phyloP scores from a whole-genome alignment of 2,888 invertebrate genomes.

The Penaeus monodon region DNA sequence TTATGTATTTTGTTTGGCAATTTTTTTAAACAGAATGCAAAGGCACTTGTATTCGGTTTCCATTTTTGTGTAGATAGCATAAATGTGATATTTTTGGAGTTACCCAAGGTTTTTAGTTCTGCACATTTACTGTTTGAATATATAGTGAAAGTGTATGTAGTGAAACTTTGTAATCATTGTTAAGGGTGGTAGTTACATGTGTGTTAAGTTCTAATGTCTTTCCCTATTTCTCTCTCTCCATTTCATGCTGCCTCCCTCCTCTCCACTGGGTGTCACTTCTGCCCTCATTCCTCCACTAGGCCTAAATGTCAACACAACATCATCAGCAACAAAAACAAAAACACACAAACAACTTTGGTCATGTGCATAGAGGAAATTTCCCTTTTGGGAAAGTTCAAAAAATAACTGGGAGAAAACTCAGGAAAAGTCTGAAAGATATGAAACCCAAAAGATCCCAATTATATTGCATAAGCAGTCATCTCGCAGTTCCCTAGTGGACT shows the following conservation, averaged over 20 bases:
- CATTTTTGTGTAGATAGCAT: too few relatives aligned
- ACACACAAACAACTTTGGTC: slow-evolving; percentile 54
- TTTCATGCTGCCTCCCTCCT: slow-evolving; percentile 54
- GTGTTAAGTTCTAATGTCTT: slow-evolving; percentile 45
- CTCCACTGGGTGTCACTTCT: slow-evolving; percentile 45
- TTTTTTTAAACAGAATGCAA: too few relatives aligned
- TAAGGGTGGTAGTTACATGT: background rate
- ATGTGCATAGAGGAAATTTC: slow-evolving; percentile 35
- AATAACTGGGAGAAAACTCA: slow-evolving; percentile 47
- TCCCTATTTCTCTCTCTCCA: slow-evolving; percentile 53
- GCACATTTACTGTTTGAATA: too few relatives aligned
- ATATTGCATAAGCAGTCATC: slow-evolving; percentile 52
- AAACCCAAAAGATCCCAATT: slow-evolving; percentile 47
- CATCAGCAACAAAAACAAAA: slow-evolving; percentile 39
- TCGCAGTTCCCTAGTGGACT: too few relatives aligned
- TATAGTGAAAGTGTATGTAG: too few relatives aligned
- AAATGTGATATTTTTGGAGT: too few relatives aligned
- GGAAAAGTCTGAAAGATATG: slow-evolving; percentile 45
- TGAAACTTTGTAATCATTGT: too few relatives aligned
- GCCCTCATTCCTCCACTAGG: slow-evolving; percentile 37
- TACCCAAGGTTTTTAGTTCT: too few relatives aligned
- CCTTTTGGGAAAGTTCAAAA: slow-evolving; percentile 56
- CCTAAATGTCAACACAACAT: slow-evolving; percentile 56
- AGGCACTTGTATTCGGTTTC: too few relatives aligned
- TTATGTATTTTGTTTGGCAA: too few relatives aligned